Evolutionary conservation across 2,888 invertebrate species (phyloP).

Genomic region (Rhynchonema sp.): DNA sequence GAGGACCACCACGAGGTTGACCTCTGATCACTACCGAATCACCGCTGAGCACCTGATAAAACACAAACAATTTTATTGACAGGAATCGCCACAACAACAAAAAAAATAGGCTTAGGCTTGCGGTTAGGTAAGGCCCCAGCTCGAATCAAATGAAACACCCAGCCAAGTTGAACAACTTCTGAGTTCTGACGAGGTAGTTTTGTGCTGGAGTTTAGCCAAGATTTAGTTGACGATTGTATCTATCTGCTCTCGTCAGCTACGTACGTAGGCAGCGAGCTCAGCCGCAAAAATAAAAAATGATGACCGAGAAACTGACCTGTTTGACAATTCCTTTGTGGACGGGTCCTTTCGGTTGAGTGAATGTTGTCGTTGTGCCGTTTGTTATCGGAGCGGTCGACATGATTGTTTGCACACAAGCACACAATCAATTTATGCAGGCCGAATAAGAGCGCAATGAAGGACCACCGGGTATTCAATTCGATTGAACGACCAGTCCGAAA

Average conservation of each 20-base stretch:
- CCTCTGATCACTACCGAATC: conserved; percentile 81
- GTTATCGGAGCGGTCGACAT: no score
- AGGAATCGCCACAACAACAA: background rate
- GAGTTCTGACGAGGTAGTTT: background rate
- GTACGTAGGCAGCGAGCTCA: no score
- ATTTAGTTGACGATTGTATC: background rate
- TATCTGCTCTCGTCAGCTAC: background rate
- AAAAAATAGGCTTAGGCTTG: background rate
- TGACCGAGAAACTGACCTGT: conserved; percentile 1
- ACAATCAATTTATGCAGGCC: no score
- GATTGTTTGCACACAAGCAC: no score
- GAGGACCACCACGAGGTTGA: conserved; percentile 52
- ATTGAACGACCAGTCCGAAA: no score
- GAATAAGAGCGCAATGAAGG: no score
- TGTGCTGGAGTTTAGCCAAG: background rate
- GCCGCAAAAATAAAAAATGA: no score
- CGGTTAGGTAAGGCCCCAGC: background rate
- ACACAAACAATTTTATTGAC: background rate
- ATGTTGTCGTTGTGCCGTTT: no score
- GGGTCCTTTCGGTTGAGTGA: background rate
- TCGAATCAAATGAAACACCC: background rate
- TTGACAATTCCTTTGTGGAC: conserved; percentile 7
- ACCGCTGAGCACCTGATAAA: conserved; percentile 65
- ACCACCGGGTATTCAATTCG: no score
- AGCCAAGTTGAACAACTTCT: background rate